Evolutionary conservation across 1,140 invertebrate genomes (phyloP).

Genomic region (Sinella curviseta): DNA sequence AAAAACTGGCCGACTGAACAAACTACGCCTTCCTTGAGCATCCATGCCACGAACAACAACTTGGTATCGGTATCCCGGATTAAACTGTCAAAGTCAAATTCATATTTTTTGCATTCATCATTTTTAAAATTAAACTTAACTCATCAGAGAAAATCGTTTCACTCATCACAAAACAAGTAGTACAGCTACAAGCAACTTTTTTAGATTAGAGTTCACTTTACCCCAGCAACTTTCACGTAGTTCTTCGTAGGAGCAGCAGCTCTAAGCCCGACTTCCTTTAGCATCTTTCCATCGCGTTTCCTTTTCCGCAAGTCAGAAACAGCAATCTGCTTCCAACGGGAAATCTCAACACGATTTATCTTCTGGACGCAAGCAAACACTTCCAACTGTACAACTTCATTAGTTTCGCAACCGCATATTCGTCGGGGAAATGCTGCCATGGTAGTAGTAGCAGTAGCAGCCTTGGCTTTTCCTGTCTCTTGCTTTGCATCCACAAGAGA

Average conservation of each 20-base stretch:
- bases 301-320: neutral
- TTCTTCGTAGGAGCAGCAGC: too few species aligned
- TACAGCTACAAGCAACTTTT: too few species aligned
- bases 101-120: neutral
- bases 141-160: neutral
- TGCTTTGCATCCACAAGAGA: neutral
- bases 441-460: too few species aligned
- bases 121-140: neutral
- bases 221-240: neutral
- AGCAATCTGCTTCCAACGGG: slow-evolving; percentile 6
- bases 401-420: neutral
- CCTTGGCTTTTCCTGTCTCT: neutral
- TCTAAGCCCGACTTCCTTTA: too few species aligned
- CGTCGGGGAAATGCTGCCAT: too few species aligned
- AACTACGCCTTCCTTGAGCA: neutral
- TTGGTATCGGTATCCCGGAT: slow-evolving; percentile 19
- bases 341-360: neutral
- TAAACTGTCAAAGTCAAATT: slow-evolving; percentile 1
- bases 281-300: neutral
- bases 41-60: slow-evolving; percentile 17
- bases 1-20: slow-evolving; percentile 7
- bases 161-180: too few species aligned
- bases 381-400: neutral
- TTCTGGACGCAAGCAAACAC: neutral
- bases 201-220: too few species aligned